phyloP scores from a whole-genome alignment of 2,888 invertebrate genomes.

The Incurvaria masculella region DNA sequence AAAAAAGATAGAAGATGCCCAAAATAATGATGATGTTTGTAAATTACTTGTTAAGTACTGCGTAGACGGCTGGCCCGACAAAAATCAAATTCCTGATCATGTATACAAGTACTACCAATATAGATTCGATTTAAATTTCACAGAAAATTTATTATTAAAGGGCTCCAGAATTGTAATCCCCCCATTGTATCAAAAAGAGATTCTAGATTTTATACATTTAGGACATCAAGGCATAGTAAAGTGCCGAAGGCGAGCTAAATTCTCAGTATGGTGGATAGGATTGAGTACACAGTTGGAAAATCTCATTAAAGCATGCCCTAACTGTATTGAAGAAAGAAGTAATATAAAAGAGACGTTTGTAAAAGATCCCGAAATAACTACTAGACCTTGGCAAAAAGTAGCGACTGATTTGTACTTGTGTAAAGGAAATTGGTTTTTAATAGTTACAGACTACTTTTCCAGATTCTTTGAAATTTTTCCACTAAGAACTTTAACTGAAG shows the following conservation, averaged over 20 bases:
- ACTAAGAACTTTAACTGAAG: constrained; percentile 2
- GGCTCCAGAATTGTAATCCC: too few species aligned
- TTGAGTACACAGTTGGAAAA: neutral
- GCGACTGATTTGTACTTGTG: constrained; percentile 5
- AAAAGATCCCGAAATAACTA: neutral
- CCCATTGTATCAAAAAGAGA: too few species aligned
- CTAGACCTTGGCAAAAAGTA: constrained; percentile 1
- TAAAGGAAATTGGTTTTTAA: constrained; percentile 7
- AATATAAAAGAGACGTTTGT: constrained; percentile 1
- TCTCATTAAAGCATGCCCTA: neutral
- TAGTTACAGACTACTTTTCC: constrained; percentile 7
- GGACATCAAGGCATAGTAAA: too few species aligned
- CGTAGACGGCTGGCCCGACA: constrained; percentile 2
- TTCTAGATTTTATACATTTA: too few species aligned
- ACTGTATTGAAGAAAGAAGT: neutral
- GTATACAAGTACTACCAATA: neutral
- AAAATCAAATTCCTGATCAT: neutral
- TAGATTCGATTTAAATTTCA: too few species aligned
- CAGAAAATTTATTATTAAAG: too few species aligned
- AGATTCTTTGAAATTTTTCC: constrained; percentile 7
- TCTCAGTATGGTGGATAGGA: too few species aligned
- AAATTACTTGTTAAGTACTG: neutral
- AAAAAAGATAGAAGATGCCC: neutral
- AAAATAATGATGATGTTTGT: constrained; percentile 3
- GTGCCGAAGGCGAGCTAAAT: too few species aligned